A percentile compares a stretch with the other conserved stretches of the same genome.
phyloP scores from a whole-genome alignment of 2,888 invertebrate genomes.

The Caenorhabditis afra region DNA sequence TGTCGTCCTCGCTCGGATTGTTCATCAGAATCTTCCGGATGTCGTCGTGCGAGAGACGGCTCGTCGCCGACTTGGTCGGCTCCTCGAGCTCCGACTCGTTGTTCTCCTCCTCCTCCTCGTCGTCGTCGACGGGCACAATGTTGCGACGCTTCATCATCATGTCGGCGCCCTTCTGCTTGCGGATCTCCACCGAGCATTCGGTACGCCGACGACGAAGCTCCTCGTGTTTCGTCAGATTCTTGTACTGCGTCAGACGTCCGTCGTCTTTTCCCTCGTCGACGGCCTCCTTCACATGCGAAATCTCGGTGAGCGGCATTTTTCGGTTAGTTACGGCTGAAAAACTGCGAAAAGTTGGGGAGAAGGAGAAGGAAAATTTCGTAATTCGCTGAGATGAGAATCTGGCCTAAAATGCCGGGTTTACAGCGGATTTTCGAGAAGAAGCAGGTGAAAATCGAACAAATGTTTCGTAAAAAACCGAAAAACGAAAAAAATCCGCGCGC shows the following conservation, averaged over 20 bases:
- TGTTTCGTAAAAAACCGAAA: background rate
- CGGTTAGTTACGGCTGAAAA: conserved; percentile 32
- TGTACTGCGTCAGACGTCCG: conserved; percentile 74
- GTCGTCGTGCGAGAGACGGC: conserved; percentile 60
- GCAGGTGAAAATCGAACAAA: no score
- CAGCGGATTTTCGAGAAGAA: no score
- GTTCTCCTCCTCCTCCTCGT: conserved; percentile 13
- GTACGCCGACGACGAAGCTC: conserved; percentile 88
- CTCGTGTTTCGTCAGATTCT: conserved; percentile 76
- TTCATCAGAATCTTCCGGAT: conserved; percentile 68
- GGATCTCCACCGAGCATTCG: conserved; percentile 91
- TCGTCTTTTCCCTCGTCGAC: conserved; percentile 56
- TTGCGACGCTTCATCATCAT: conserved; percentile 87
- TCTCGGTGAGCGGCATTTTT: conserved; percentile 55
- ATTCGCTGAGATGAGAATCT: background rate
- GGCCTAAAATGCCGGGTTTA: background rate
- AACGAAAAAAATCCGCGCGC: background rate
- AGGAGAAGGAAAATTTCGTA: background rate
- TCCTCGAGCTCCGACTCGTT: conserved; percentile 35
- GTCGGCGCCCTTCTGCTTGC: conserved; percentile 94
- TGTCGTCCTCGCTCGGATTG: conserved; percentile 70
- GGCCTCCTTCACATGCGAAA: background rate
- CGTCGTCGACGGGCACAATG: conserved; percentile 65
- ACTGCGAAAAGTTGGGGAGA: background rate
- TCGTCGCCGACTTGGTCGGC: conserved; percentile 22